phyloP scores from a whole-genome alignment of 2,888 invertebrate genomes.

The Tetranychus truncatus region DNA sequence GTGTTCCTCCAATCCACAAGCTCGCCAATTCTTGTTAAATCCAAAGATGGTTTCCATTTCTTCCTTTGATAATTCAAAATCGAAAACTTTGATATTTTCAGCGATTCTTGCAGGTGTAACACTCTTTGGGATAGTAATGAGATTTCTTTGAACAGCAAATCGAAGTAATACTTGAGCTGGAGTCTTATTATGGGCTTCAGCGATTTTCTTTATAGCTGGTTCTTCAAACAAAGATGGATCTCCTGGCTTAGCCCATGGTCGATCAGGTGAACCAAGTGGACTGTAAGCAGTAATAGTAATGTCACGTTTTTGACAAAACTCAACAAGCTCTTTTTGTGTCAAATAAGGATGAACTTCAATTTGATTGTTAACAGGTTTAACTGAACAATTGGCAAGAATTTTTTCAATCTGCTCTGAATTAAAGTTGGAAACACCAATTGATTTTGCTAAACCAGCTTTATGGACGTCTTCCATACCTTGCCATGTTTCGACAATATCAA shows the following conservation, averaged over 20 bases:
- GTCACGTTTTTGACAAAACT: conserved; percentile 43
- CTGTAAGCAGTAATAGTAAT: conserved; percentile 57
- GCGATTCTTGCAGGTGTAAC: conserved; percentile 50
- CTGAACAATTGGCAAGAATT: conserved; percentile 40
- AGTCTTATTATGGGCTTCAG: conserved; percentile 46
- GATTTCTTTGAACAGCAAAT: conserved; percentile 47
- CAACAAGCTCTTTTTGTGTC: conserved; percentile 40
- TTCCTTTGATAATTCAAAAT: conserved; percentile 50
- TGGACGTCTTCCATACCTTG: conserved; percentile 51
- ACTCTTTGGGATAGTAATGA: conserved; percentile 63
- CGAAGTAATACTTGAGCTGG: conserved; percentile 48
- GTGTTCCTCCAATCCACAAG: background rate
- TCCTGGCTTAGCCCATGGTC: conserved; percentile 38
- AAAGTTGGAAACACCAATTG: conserved; percentile 66
- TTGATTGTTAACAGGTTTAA: conserved; percentile 34
- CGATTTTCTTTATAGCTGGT: conserved; percentile 43
- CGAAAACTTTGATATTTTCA: conserved; percentile 52
- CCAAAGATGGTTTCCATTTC: conserved; percentile 48
- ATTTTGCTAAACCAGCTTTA: conserved; percentile 47
- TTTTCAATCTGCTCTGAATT: conserved; percentile 52
- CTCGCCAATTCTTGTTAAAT: conserved; percentile 39
- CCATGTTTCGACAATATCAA: conserved; percentile 46
- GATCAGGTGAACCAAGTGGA: conserved; percentile 54
- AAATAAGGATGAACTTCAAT: conserved; percentile 64
- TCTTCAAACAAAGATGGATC: conserved; percentile 45